Percentiles rank a stretch among this genome's conserved stretches.
Conservation (phyloP, 2,113 vertebrate species). For the Atrichornis clamosus region DNA sequence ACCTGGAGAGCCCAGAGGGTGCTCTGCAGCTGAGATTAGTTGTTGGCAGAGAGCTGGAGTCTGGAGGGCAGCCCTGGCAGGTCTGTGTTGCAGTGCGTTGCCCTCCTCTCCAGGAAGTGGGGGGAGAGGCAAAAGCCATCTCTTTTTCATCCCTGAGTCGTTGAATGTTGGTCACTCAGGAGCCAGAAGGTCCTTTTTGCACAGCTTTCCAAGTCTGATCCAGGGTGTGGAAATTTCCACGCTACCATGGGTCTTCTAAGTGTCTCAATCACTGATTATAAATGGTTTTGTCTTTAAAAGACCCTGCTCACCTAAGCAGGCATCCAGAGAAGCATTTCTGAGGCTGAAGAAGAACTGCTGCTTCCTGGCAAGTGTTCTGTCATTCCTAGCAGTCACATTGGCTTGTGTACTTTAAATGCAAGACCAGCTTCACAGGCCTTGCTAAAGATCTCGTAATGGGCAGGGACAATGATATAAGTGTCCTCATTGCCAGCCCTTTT, state of each 20-base stretch:
- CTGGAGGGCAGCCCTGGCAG: neutral
- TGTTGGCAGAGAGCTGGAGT: neutral
- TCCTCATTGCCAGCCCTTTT: neutral
- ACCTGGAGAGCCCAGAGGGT: neutral
- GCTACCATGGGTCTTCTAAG: neutral
- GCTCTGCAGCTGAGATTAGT: neutral
- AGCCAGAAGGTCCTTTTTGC: neutral
- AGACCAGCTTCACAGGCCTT: neutral
- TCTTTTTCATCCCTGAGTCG: neutral
- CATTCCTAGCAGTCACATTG: neutral
- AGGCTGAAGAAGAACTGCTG: neutral
- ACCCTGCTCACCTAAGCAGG: neutral
- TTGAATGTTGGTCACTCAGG: neutral
- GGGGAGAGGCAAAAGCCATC: neutral
- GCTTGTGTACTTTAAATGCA: constrained; percentile 4
- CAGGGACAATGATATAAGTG: neutral
- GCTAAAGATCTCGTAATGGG: neutral
- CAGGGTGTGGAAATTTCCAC: neutral
- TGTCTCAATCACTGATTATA: neutral
- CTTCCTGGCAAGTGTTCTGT: neutral
- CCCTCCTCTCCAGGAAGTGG: neutral
- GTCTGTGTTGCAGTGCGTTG: neutral
- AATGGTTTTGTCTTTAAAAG: neutral
- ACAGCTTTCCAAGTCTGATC: neutral
- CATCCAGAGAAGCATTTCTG: neutral